Evolutionary conservation across 2,113 vertebrate species (phyloP).

Genomic region (Zosterops pallidus): DNA sequence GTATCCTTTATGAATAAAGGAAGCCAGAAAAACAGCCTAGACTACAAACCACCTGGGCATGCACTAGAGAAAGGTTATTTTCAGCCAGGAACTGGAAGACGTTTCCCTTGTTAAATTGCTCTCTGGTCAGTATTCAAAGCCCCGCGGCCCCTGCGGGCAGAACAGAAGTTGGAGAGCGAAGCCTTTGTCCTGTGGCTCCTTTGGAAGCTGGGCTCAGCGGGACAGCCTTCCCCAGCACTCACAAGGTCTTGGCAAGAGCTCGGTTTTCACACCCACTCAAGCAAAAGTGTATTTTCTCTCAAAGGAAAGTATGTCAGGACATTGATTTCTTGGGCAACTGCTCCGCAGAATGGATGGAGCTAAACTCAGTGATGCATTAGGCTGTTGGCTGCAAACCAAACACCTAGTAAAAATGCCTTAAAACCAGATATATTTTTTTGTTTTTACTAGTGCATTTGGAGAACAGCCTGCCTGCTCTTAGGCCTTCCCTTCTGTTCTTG

Average conservation of each 20-base stretch:
- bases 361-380: background rate
- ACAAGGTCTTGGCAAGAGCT: background rate
- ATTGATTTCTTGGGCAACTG: constrained; percentile 38
- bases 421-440: background rate
- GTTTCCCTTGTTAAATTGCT: background rate
- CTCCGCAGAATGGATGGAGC: background rate
- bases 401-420: background rate
- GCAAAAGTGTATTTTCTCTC: constrained; percentile 26
- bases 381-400: constrained; percentile 39
- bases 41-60: background rate
- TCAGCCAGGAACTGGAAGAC: background rate
- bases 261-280: constrained; percentile 27
- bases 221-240: background rate
- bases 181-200: background rate
- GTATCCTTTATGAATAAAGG: background rate
- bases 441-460: background rate
- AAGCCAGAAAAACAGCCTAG: background rate
- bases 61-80: background rate
- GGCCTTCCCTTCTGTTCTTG: background rate
- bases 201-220: background rate
- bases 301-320: constrained; percentile 39
- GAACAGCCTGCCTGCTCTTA: background rate
- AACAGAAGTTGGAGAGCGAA: background rate
- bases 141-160: background rate
- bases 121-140: background rate